Evolutionary conservation across 2,113 vertebrate genomes (phyloP).

Genomic region (Epinephelus moara): DNA sequence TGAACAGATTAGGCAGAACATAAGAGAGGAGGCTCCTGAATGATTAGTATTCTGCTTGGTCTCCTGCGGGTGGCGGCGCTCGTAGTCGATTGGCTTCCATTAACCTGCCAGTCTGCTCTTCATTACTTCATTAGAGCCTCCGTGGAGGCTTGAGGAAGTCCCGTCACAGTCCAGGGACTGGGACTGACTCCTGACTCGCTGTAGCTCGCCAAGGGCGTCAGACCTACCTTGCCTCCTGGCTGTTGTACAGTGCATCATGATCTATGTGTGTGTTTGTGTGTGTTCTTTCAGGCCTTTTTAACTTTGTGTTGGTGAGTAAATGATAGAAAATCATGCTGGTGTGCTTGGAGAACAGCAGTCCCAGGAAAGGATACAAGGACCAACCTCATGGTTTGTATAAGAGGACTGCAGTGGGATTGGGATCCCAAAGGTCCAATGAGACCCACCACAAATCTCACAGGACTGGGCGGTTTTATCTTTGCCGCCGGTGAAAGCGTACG

Average conservation of each 20-base stretch:
- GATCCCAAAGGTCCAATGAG: no score
- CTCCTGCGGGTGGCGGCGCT: slow-evolving; percentile 53
- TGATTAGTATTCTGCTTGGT: slow-evolving; percentile 66
- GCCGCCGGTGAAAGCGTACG: no score
- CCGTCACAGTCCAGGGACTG: slow-evolving; percentile 44
- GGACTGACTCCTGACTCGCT: slow-evolving; percentile 29
- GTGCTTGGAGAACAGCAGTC: not conserved
- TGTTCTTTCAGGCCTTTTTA: slow-evolving; percentile 2
- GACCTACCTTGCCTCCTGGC: not conserved
- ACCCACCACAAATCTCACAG: no score
- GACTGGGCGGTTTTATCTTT: no score
- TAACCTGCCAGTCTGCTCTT: slow-evolving; percentile 75
- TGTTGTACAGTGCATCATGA: not conserved
- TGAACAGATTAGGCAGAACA: slow-evolving; percentile 52
- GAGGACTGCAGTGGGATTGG: no score
- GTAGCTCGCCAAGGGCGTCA: not conserved
- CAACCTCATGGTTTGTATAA: not conserved
- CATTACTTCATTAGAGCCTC: slow-evolving; percentile 70
- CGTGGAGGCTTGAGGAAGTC: slow-evolving; percentile 57
- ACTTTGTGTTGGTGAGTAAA: not conserved
- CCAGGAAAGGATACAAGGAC: not conserved
- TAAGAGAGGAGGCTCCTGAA: slow-evolving; percentile 35
- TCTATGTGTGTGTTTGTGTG: not conserved
- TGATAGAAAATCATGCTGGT: not conserved
- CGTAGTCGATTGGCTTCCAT: slow-evolving; percentile 71